phyloP scores from a whole-genome alignment of 2,797 vertebrate species.

The Alfaro cultratus region DNA sequence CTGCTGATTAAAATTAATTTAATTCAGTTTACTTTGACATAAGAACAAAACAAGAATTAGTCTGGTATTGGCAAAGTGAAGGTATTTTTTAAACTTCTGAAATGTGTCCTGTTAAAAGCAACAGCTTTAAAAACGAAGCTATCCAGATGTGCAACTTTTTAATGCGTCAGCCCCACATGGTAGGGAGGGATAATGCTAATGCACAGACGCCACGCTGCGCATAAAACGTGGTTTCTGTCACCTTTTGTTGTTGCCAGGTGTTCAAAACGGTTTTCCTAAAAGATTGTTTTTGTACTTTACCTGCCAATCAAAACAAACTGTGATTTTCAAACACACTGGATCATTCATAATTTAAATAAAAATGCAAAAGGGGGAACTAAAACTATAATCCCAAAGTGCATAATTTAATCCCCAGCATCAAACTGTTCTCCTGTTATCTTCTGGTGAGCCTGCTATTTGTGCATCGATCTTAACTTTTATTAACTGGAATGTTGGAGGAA shows the following conservation, averaged over 20 bases:
- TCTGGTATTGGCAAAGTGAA: background rate
- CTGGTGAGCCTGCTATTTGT: background rate
- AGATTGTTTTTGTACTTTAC: background rate
- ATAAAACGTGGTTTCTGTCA: conserved; percentile 11
- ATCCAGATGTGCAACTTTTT: conserved; percentile 6
- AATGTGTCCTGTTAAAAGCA: conserved; percentile 23
- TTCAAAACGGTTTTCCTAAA: background rate
- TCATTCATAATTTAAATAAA: background rate
- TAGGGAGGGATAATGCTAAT: conserved; percentile 30
- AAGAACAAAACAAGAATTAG: background rate
- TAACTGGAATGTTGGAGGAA: background rate
- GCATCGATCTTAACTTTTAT: conserved; percentile 9
- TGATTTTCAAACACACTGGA: background rate
- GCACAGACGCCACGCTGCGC: conserved; percentile 3
- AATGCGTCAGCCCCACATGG: conserved; percentile 42
- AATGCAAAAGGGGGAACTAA: background rate
- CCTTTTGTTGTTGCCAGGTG: background rate
- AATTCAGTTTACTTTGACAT: background rate
- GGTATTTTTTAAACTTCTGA: conserved; percentile 9
- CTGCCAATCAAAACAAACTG: conserved; percentile 8
- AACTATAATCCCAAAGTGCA: conserved; percentile 2
- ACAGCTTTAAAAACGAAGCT: background rate
- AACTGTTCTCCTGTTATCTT: background rate
- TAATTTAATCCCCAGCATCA: background rate
- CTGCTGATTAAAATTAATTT: background rate